Percentiles rank a stretch among this genome's conserved stretches.
phyloP scores from a whole-genome alignment of 64 coral and sea anemone genomes.

The Montipora foliosa region DNA sequence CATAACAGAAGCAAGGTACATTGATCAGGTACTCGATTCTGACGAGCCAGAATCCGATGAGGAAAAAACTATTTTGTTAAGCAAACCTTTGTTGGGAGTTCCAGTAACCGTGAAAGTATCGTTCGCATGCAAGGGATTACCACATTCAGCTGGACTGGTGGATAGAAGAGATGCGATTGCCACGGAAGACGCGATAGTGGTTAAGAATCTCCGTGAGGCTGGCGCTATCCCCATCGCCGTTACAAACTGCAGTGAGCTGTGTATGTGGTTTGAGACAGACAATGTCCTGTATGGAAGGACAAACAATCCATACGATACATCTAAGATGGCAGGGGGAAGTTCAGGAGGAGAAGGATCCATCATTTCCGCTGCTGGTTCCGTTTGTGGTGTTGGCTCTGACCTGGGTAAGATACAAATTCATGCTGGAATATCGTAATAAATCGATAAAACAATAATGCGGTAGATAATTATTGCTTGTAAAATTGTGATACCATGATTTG shows the following conservation, averaged over 20 bases:
- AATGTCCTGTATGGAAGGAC: conserved; percentile 88
- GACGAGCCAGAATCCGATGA: neutral
- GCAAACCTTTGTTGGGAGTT: conserved; percentile 79
- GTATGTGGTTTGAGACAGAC: conserved; percentile 93
- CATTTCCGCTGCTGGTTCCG: conserved; percentile 85
- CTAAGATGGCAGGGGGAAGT: conserved; percentile 84
- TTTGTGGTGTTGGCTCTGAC: conserved; percentile 91
- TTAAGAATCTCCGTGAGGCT: conserved; percentile 71
- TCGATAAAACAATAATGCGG: no score
- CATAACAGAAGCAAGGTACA: conserved; percentile 67
- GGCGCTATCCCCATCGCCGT: conserved; percentile 87
- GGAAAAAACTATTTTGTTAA: conserved; percentile 71
- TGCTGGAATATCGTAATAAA: no score
- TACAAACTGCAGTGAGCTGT: conserved; percentile 94
- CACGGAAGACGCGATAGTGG: conserved; percentile 48
- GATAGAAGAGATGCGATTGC: conserved; percentile 77
- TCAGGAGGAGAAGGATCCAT: conserved; percentile 89
- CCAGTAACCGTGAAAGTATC: conserved; percentile 88
- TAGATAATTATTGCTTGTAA: neutral
- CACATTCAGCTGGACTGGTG: conserved; percentile 83
- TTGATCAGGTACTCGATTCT: conserved; percentile 77
- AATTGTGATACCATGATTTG: no score
- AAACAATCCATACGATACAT: conserved; percentile 81
- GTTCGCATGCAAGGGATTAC: conserved; percentile 70
- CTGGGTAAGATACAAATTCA: conserved; percentile 55